Conservation (phyloP, 2,113 vertebrate genomes). For the Rhea americana region DNA sequence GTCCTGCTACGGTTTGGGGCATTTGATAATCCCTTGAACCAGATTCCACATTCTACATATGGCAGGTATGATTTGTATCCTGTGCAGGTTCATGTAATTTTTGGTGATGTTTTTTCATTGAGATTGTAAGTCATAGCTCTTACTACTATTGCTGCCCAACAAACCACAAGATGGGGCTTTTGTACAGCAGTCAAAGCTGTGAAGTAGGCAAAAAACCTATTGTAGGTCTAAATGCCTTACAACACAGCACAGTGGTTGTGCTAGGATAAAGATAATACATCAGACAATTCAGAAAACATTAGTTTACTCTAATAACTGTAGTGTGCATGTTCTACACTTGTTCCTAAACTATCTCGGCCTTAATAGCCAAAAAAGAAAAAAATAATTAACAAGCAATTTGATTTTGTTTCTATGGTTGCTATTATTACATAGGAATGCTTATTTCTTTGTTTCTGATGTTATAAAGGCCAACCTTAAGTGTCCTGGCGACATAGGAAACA, state of each 20-base stretch:
- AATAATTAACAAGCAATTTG: neutral
- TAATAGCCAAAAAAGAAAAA: neutral
- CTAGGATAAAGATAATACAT: neutral
- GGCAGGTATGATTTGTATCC: neutral
- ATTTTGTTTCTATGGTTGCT: neutral
- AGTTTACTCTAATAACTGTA: neutral
- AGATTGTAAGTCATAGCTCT: neutral
- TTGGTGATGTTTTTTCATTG: neutral
- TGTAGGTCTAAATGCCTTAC: neutral
- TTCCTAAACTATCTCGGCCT: neutral
- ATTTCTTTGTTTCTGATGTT: neutral
- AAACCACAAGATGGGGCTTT: slow-evolving; percentile 64
- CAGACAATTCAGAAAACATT: no score
- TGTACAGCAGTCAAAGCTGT: neutral
- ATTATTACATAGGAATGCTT: neutral
- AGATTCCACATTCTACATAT: neutral
- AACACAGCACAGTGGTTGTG: neutral
- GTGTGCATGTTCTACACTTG: neutral
- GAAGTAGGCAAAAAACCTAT: neutral
- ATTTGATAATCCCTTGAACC: neutral
- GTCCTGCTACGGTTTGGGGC: neutral
- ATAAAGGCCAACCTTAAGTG: neutral
- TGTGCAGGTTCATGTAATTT: neutral
- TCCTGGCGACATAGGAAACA: neutral
- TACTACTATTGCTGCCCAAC: neutral